phyloP scores from a whole-genome alignment of 2,113 vertebrate genomes.

The Asarcornis scutulata region DNA sequence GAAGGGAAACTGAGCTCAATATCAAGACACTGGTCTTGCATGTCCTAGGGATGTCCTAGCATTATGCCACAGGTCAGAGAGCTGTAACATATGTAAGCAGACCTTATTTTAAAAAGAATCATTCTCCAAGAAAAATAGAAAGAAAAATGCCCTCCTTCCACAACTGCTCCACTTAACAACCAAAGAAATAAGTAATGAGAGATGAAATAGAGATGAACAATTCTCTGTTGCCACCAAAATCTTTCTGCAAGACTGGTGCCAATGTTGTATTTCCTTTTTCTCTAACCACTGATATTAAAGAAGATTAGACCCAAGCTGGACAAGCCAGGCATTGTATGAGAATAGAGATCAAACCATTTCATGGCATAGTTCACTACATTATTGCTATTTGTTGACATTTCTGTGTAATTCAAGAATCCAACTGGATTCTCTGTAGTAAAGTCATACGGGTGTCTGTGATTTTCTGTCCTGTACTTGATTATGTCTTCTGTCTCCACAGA shows the following conservation, averaged over 20 bases:
- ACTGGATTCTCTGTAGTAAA: background rate
- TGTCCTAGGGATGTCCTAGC: background rate
- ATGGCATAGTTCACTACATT: background rate
- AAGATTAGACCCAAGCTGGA: background rate
- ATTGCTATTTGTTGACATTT: background rate
- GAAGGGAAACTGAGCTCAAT: background rate
- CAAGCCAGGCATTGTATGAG: background rate
- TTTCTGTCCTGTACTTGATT: conserved; percentile 42
- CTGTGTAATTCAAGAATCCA: background rate
- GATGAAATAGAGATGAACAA: background rate
- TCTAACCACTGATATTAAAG: background rate
- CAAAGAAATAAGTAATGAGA: rapidly evolving
- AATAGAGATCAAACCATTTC: background rate
- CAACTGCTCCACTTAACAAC: background rate
- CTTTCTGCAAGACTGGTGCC: background rate
- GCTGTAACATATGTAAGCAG: background rate
- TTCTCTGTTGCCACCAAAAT: background rate
- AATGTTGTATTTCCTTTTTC: background rate
- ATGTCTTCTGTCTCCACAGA: conserved; percentile 4
- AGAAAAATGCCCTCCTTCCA: background rate
- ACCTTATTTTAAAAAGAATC: background rate
- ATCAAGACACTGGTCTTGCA: background rate
- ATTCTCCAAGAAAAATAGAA: background rate
- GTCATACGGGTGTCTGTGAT: background rate
- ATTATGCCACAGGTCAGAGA: background rate